Evolutionary conservation across 2,113 vertebrate species (phyloP).

Genomic region (Laterallus jamaicensis): DNA sequence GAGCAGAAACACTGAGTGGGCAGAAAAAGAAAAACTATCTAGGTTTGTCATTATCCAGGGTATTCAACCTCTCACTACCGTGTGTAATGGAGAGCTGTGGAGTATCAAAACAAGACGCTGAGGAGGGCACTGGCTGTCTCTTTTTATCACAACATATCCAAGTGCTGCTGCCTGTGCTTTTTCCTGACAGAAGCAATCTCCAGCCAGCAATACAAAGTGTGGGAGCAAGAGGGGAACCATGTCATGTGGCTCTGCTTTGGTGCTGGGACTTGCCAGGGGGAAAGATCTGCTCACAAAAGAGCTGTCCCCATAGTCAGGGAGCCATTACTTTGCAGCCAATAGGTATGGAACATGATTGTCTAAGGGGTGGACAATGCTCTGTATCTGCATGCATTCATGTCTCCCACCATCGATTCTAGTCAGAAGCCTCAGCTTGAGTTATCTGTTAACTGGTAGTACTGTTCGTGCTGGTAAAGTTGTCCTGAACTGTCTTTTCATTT

Average conservation of each 20-base stretch:
- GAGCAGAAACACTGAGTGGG: slow-evolving; percentile 1
- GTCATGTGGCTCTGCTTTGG: background rate
- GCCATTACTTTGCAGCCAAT: background rate
- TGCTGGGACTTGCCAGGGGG: background rate
- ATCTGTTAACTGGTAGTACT: background rate
- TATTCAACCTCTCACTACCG: background rate
- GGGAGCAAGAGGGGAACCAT: background rate
- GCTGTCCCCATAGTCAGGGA: background rate
- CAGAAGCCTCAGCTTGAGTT: background rate
- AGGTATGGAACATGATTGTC: fast-evolving
- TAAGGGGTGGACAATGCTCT: background rate
- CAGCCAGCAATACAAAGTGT: background rate
- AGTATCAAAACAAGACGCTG: slow-evolving; percentile 34
- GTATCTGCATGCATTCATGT: background rate
- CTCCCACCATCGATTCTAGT: background rate
- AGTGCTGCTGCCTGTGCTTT: fast-evolving
- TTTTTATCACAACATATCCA: background rate
- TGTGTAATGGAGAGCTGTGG: slow-evolving; percentile 15
- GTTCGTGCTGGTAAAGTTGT: background rate
- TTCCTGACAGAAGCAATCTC: slow-evolving; percentile 9
- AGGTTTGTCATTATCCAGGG: background rate
- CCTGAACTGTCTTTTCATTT: background rate
- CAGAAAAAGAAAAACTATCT: slow-evolving; percentile 7
- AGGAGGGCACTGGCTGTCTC: background rate
- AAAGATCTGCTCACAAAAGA: background rate